phyloP scores from a whole-genome alignment of 64 coral and sea anemone genomes.

The Porites australiensis region DNA sequence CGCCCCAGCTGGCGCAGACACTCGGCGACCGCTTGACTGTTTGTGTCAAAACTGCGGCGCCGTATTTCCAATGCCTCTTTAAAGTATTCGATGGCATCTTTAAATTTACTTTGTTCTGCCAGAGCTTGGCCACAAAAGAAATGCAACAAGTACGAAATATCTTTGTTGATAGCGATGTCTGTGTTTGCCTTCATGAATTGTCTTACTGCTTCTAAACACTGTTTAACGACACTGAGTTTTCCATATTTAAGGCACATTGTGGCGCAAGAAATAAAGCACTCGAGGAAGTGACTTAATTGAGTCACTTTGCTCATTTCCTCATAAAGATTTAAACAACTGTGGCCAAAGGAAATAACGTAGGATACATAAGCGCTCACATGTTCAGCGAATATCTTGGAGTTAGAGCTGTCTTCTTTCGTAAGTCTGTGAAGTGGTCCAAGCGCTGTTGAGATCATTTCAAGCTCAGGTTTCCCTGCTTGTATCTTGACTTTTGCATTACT shows the following conservation, averaged over 20 bases:
- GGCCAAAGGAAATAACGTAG: neutral
- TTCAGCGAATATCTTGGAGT: neutral
- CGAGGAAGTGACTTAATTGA: neutral
- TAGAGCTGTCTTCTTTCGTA: neutral
- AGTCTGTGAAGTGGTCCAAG: neutral
- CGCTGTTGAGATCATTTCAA: neutral
- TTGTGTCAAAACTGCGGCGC: too few species aligned
- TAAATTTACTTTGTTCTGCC: neutral
- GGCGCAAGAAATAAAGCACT: conserved; percentile 12
- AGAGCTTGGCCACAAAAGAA: conserved; percentile 12
- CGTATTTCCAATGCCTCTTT: neutral
- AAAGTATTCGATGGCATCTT: neutral
- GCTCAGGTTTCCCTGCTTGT: neutral
- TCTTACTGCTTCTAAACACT: neutral
- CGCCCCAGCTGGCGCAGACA: conserved; percentile 2
- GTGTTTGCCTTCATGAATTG: neutral
- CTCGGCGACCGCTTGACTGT: neutral
- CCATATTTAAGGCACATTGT: neutral
- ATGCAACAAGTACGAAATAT: neutral
- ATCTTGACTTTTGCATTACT: neutral
- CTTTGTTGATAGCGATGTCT: neutral
- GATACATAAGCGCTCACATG: neutral
- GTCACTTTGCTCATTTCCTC: neutral
- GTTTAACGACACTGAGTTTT: neutral
- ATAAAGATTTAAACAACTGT: neutral